phyloP scores from a whole-genome alignment of 2,888 invertebrate genomes.

The Cephonodes hylas region DNA sequence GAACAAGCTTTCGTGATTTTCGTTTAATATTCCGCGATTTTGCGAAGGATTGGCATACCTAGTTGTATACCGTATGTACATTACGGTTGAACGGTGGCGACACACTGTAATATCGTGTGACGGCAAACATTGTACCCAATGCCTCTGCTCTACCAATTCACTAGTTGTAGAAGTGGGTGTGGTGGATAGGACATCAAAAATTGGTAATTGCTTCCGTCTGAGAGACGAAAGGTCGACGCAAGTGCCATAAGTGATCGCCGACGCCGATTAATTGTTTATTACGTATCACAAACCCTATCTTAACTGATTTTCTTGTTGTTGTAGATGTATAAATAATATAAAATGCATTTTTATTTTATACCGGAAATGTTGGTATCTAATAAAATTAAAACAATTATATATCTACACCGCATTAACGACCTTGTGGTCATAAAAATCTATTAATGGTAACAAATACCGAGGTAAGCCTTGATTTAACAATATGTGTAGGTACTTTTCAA shows the following conservation, averaged over 20 bases:
- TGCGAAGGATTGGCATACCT: not conserved
- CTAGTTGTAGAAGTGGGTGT: not conserved
- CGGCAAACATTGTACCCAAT: not conserved
- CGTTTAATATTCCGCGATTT: not conserved
- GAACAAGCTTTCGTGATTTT: too few species aligned
- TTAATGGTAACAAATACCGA: not conserved
- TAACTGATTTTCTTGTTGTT: too few species aligned
- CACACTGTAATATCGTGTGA: slow-evolving; percentile 12
- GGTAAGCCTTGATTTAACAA: not conserved
- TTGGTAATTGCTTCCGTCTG: too few species aligned
- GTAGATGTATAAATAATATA: too few species aligned
- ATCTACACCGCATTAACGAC: not conserved
- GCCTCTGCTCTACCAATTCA: not conserved
- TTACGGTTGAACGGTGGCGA: slow-evolving; percentile 43
- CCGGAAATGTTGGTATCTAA: not conserved
- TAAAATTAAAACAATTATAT: not conserved
- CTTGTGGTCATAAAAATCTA: not conserved
- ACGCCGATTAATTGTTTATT: too few species aligned
- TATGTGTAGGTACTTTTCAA: not conserved
- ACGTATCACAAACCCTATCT: too few species aligned
- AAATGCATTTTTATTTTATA: too few species aligned
- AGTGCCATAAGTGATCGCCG: too few species aligned
- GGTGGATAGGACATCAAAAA: not conserved
- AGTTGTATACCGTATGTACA: slow-evolving; percentile 31
- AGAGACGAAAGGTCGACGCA: too few species aligned